These are phyloP conservation scores for Danaus plexippus DNA, from an alignment of 1,140 invertebrate genomes.

Conservation along the genomic window DNA sequence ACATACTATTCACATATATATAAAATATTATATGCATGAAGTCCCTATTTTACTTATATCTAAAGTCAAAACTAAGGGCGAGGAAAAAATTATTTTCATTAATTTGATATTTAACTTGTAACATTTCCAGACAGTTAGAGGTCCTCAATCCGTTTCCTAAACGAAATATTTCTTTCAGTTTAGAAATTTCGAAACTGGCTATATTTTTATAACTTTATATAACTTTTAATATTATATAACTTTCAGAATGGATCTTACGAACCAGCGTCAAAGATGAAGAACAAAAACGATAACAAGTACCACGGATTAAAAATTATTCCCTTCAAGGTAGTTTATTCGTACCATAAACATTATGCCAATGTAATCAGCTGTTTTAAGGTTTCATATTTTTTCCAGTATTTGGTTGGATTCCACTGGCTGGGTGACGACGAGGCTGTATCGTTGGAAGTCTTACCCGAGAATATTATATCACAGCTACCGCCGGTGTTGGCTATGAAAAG, in stretches of 20 bases:
- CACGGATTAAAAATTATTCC: conserved; percentile 32
- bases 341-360: neutral
- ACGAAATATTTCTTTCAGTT: no score
- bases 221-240: conserved; percentile 9
- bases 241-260: conserved; percentile 11
- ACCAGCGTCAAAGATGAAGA: conserved; percentile 16
- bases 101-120: no score
- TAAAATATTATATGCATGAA: no score
- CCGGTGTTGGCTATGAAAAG: conserved; percentile 34
- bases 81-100: no score
- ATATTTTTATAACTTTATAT: neutral
- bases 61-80: no score
- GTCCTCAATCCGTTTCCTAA: no score
- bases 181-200: no score
- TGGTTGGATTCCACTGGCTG: conserved; percentile 56
- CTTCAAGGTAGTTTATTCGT: conserved; percentile 35
- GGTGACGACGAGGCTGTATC: conserved; percentile 47
- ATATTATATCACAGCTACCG: conserved; percentile 51
- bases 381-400: conserved; percentile 37
- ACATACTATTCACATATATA: no score
- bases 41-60: no score
- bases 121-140: no score
- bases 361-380: neutral
- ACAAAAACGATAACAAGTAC: conserved; percentile 14
- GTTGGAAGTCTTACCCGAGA: conserved; percentile 49